phyloP scores from a whole-genome alignment of 1,140 invertebrate genomes.

The Scaptomyza graminum region DNA sequence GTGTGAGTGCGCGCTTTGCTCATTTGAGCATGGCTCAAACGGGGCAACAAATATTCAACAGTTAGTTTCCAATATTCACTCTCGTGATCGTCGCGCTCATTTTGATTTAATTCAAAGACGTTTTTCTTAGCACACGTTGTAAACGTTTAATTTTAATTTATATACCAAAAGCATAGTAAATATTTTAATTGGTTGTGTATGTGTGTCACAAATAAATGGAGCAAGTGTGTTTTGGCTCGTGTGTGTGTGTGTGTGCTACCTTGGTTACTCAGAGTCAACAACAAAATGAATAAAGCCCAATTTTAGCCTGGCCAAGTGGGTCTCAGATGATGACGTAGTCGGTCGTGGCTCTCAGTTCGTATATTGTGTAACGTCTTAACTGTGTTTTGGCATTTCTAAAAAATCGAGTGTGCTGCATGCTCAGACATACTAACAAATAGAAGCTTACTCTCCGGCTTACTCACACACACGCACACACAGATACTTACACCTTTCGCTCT shows the following conservation, averaged over 20 bases:
- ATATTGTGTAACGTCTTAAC: conserved; percentile 77
- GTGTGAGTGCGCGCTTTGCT: conserved; percentile 36
- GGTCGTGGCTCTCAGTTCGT: conserved; percentile 34
- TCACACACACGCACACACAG: conserved; percentile 37
- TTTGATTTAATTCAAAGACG: conserved; percentile 20
- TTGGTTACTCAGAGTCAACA: conserved; percentile 50
- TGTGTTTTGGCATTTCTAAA: conserved; percentile 78
- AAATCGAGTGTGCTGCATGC: conserved; percentile 55
- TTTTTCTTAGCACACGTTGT: conserved; percentile 10
- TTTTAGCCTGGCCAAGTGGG: conserved; percentile 32
- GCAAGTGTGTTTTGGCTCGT: conserved; percentile 37
- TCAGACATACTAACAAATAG: conserved; percentile 8
- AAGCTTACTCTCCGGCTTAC: conserved; percentile 46
- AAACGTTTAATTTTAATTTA: conserved; percentile 7
- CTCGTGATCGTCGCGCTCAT: conserved; percentile 22
- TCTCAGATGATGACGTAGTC: conserved; percentile 70
- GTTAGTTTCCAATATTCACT: conserved; percentile 42
- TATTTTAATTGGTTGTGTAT: conserved; percentile 5
- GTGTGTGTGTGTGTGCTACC: conserved; percentile 25
- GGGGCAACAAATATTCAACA: conserved; percentile 67
- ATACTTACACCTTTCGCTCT: conserved; percentile 24
- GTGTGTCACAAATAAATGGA: conserved; percentile 33
- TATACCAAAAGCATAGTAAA: background rate
- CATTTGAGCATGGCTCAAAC: conserved; percentile 73
- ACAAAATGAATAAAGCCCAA: conserved; percentile 24